Conservation (phyloP, 2,797 vertebrate species). For the Tenualosa thibaudeaui region DNA sequence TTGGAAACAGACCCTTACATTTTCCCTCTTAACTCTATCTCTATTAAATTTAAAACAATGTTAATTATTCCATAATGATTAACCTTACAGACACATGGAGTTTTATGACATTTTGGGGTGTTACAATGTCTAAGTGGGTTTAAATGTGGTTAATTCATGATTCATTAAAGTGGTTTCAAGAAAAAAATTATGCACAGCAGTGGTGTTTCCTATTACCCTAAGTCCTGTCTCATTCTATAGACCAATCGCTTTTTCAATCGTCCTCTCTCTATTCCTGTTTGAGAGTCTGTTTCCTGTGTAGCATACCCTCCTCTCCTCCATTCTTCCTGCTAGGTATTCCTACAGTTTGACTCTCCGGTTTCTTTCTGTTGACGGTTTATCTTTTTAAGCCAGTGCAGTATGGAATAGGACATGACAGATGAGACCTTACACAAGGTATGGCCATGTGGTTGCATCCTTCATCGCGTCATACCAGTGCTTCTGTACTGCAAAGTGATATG, state of each 20-base stretch:
- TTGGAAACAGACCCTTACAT: neutral
- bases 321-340: neutral
- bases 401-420: neutral
- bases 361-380: neutral
- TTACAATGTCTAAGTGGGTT: neutral
- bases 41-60: neutral
- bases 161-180: neutral
- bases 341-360: neutral
- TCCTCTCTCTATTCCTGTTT: neutral
- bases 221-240: neutral
- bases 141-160: neutral
- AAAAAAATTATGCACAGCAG: neutral
- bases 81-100: neutral
- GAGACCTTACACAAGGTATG: neutral
- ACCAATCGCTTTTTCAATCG: neutral
- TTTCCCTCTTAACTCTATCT: neutral
- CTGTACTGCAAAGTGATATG: neutral
- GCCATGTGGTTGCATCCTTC: neutral
- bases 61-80: neutral
- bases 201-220: neutral
- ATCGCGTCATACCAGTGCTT: neutral
- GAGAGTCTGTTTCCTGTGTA: neutral
- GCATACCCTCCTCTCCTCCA: neutral
- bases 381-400: neutral
- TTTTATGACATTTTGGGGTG: neutral